A percentile compares a stretch with the other conserved stretches of the same genome.
Evolutionary conservation across 2,888 invertebrate genomes (phyloP).

Genomic region (Mantis religiosa): DNA sequence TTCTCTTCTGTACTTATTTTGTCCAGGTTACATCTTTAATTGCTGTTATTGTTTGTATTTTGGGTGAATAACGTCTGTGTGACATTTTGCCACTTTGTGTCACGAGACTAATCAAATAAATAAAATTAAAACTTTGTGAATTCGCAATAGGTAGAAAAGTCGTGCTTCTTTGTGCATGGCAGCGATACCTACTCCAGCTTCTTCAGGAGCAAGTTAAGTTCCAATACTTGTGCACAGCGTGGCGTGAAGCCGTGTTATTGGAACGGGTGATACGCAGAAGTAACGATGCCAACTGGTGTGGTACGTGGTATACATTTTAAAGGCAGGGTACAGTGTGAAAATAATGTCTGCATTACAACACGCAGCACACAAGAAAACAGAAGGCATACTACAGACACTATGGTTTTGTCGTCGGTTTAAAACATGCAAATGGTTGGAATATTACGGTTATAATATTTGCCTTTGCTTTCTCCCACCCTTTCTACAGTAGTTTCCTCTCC

Average conservation of each 20-base stretch:
- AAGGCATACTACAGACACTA: slow-evolving; percentile 12
- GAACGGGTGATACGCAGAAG: background rate
- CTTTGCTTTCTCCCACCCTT: background rate
- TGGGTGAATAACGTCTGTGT: no score
- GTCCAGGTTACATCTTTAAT: no score
- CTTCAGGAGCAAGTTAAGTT: no score
- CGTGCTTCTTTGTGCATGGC: no score
- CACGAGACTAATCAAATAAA: no score
- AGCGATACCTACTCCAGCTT: no score
- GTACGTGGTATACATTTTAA: background rate
- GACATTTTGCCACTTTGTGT: no score
- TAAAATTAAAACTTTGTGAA: no score
- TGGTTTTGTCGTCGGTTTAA: slow-evolving; percentile 30
- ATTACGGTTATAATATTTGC: slow-evolving; percentile 22
- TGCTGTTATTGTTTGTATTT: no score
- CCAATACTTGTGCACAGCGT: background rate
- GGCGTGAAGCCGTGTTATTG: background rate
- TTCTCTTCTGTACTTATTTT: no score
- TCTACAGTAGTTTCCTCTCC: background rate
- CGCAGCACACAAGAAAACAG: background rate
- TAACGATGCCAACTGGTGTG: background rate
- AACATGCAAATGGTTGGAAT: slow-evolving; percentile 31
- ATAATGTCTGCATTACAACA: slow-evolving; percentile 1
- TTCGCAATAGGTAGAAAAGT: no score
- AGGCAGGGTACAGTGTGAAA: background rate